Percentiles rank a stretch among this genome's conserved stretches.
Evolutionary conservation across 2,113 vertebrate genomes (phyloP).

Genomic region (Ictidomys tridecemlineatus): DNA sequence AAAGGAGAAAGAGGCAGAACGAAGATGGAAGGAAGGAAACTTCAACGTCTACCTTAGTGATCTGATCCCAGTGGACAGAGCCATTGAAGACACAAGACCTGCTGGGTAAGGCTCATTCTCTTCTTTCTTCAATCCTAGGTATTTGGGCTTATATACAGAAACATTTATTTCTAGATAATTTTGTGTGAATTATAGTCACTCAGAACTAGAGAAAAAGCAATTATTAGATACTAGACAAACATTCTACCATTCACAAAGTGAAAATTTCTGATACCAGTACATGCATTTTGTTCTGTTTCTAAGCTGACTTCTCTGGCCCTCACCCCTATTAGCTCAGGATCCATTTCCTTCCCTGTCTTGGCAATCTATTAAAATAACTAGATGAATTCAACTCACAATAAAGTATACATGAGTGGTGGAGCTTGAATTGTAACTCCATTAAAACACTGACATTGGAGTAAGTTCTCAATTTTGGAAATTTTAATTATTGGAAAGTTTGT

Average conservation of each 20-base stretch:
- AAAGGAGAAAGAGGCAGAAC: constrained; percentile 90
- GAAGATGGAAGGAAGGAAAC: constrained; percentile 95
- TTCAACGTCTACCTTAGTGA: constrained; percentile 98
- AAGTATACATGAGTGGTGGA: not conserved
- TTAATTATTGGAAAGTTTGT: not conserved
- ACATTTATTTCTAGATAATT: not conserved
- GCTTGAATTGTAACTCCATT: not conserved
- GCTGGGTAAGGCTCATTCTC: constrained; percentile 89
- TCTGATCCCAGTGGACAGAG: constrained; percentile 95
- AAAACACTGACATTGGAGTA: not conserved
- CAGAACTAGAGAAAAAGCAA: not conserved
- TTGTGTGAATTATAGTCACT: not conserved
- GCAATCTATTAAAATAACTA: constrained; percentile 2
- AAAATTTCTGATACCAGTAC: not conserved
- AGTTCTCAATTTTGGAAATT: constrained; percentile 30
- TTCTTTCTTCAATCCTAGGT: not conserved
- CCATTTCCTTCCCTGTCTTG: not conserved
- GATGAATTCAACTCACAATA: not conserved
- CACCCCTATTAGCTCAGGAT: not conserved
- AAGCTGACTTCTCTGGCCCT: not conserved
- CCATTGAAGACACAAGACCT: constrained; percentile 95
- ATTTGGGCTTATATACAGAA: not conserved
- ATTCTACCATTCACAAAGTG: not conserved
- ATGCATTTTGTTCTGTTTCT: not conserved
- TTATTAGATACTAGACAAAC: not conserved